Evolutionary conservation across 1,140 invertebrate genomes (phyloP), one percentile per base, ranked within the genome.

Genomic region (Tetramorium alpestre): DNA sequence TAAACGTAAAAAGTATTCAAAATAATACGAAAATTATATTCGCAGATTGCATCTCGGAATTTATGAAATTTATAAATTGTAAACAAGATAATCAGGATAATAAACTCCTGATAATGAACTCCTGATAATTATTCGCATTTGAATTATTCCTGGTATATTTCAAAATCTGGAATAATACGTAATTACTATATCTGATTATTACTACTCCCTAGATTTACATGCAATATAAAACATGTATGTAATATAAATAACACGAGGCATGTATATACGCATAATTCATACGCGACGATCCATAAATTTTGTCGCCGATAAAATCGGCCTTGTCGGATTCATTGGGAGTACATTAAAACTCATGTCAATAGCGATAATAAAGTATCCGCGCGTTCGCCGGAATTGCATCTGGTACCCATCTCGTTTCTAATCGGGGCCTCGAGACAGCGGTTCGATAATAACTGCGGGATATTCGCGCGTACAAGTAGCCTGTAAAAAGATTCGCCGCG

Each of bases 401-500:
- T 28, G 18, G 25, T 25, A 28, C 1, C 54, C 25, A 44, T 22
- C 7, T 25, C n/a, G 18, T 47, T 58, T 82, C 38, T 44, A 33
- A 69, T 58, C 78, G 33, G 56, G 10, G 22, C 28, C 51, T 41
- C 8, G 47, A 5, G n/a, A 28, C 3, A 28, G 33, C 33, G n/a
- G 28, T 18, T 60, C 47, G 78, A 70, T 51, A 85, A 62, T 49
- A 65, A 64, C 58, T 44, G 28, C 51, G 60, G n/a, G 75, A 41
- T 56, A 67, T 80, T 58, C 82, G 58, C 25, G 56, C 65, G 91
- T 88, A 70, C 80, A 73, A 84, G 69, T 84, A 84, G 80, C 69
- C 44, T 60, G 69, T n/a, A 87, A 90, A 91, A 93, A 91, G 90
- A 93, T 91, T 91, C 87, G 87, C 87, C 56, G 67, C 84, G 84